Evolutionary conservation across 2,113 vertebrate genomes (phyloP).

Genomic region (Arenaria interpres): DNA sequence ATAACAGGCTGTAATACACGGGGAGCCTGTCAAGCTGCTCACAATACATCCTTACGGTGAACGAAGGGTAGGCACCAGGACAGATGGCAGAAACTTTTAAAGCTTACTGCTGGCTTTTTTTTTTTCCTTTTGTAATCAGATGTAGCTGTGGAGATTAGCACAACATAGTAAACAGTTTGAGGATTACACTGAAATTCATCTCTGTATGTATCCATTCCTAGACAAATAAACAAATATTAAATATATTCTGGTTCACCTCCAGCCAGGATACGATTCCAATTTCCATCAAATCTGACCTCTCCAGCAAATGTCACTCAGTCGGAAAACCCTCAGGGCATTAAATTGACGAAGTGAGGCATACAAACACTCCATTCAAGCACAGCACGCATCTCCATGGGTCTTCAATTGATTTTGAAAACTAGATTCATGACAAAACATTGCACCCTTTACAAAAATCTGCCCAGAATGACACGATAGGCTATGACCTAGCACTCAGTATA

Average conservation of each 20-base stretch:
- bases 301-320: not conserved
- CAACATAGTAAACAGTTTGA: not conserved
- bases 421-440: not conserved
- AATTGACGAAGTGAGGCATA: not conserved
- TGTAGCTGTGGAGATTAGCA: constrained; percentile 22
- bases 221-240: not conserved
- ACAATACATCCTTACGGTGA: not conserved
- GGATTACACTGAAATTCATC: not conserved
- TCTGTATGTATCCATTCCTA: not conserved
- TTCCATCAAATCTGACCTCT: not conserved
- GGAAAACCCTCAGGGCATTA: not conserved
- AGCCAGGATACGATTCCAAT: not conserved
- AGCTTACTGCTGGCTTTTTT: not conserved
- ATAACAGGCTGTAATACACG: not conserved
- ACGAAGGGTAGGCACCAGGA: not conserved
- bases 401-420: not conserved
- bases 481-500: not conserved
- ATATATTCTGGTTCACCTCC: not conserved
- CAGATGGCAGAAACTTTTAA: constrained; percentile 50
- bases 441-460: not conserved
- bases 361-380: not conserved
- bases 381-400: not conserved
- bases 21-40: not conserved
- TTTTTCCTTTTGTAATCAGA: constrained; percentile 13
- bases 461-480: not conserved